Evolutionary conservation across 2,113 vertebrate species (phyloP).

Genomic region (Nothocercus julius): DNA sequence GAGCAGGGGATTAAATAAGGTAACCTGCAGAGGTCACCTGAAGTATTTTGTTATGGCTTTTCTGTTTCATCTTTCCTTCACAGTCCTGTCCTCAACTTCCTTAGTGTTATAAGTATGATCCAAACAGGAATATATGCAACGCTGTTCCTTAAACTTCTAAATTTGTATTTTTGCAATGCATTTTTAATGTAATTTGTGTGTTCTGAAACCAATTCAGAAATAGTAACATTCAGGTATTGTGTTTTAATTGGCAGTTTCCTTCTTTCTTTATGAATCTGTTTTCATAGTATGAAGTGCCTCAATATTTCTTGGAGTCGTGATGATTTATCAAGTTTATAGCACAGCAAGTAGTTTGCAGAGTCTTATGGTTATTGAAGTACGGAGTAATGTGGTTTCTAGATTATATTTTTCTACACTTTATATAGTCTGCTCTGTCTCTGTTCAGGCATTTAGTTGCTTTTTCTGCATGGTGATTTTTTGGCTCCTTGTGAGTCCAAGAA

Average conservation of each 20-base stretch:
- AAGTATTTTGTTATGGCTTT: neutral
- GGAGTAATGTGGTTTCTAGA: neutral
- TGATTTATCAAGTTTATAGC: conserved; percentile 31
- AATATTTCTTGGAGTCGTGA: neutral
- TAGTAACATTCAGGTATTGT: neutral
- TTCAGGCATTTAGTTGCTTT: conserved; percentile 2
- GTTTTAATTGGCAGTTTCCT: conserved; percentile 14
- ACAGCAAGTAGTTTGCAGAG: neutral
- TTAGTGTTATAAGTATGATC: neutral
- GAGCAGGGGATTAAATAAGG: neutral
- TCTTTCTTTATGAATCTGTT: neutral
- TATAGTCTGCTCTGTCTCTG: neutral
- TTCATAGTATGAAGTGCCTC: neutral
- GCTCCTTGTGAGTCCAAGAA: neutral
- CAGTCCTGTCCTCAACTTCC: neutral
- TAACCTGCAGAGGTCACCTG: neutral
- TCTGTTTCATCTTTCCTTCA: neutral
- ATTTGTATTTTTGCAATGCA: neutral
- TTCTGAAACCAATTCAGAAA: neutral
- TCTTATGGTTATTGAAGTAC: neutral
- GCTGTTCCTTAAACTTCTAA: neutral
- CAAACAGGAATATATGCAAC: neutral
- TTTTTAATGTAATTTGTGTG: neutral
- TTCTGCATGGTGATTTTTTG: conserved; percentile 1
- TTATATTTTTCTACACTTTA: conserved; percentile 1